Conservation (phyloP, 2,888 invertebrate species). For the Aromia moschata region DNA sequence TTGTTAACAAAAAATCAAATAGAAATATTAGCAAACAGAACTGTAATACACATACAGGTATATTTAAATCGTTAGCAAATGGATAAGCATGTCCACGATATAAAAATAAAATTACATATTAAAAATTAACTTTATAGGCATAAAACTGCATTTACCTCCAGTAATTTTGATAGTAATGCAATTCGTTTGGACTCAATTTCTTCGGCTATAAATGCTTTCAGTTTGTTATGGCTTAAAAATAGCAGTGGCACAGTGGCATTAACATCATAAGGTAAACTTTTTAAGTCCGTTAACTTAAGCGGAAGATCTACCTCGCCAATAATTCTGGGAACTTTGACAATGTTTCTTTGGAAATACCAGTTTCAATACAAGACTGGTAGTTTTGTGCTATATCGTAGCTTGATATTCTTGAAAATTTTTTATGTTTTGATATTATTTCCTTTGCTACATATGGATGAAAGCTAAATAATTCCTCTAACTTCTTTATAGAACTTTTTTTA, state of each 20-base stretch:
- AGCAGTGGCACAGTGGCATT: conserved; percentile 49
- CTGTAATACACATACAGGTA: too few species aligned
- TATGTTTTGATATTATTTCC: conserved; percentile 41
- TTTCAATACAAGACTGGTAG: conserved; percentile 42
- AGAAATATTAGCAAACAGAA: too few species aligned
- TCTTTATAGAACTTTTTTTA: conserved; percentile 33
- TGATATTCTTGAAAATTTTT: conserved; percentile 38
- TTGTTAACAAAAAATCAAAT: too few species aligned
- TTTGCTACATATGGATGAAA: conserved; percentile 34
- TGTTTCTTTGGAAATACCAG: conserved; percentile 44
- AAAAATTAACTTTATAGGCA: too few species aligned
- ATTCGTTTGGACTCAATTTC: neutral
- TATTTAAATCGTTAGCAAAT: too few species aligned
- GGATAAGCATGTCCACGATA: too few species aligned
- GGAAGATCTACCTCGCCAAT: conserved; percentile 45
- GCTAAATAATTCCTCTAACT: conserved; percentile 38
- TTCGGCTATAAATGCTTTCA: conserved; percentile 27
- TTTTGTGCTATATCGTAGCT: conserved; percentile 44
- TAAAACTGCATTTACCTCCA: neutral
- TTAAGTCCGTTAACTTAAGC: conserved; percentile 47
- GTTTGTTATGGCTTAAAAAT: conserved; percentile 32
- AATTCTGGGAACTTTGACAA: conserved; percentile 51
- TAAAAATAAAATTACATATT: too few species aligned
- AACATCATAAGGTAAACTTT: conserved; percentile 46
- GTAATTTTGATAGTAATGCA: neutral